These are phyloP conservation scores for Cyphomyrus discorhynchus DNA, from an alignment of 2,113 vertebrate species.

Conservation along the genomic window DNA sequence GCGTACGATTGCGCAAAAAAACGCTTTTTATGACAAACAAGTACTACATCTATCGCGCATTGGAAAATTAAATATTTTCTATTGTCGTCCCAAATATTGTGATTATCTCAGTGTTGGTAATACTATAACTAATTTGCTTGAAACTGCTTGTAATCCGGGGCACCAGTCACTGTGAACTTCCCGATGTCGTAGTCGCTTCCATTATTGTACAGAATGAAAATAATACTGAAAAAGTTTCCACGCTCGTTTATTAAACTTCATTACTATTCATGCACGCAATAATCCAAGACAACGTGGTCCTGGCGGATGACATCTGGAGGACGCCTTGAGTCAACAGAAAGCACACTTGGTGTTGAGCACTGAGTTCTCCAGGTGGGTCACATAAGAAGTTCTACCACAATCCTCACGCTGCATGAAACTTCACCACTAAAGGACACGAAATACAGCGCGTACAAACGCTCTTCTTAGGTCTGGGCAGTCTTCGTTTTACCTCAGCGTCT, in stretches of 20 bases:
- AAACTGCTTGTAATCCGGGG: background rate
- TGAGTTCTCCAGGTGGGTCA: background rate
- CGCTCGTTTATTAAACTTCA: background rate
- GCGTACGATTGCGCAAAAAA: fast-evolving
- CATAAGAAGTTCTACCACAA: background rate
- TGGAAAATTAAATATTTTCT: background rate
- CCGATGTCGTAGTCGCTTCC: background rate
- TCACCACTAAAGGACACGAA: background rate
- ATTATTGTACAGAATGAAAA: background rate
- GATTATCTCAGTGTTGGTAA: background rate
- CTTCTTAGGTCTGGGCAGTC: background rate
- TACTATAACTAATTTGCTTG: background rate
- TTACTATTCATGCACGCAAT: background rate
- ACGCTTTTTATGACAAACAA: background rate
- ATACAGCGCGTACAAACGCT: background rate
- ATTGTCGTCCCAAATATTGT: background rate
- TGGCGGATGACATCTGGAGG: background rate
- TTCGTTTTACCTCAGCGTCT: background rate
- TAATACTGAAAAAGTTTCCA: background rate
- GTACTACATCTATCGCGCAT: too few relatives aligned
- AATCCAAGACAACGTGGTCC: slow-evolving; percentile 26
- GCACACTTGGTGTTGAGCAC: slow-evolving; percentile 20
- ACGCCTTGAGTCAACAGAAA: slow-evolving; percentile 39
- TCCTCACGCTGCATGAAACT: background rate
- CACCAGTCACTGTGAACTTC: background rate